These are phyloP conservation scores for Drosophila cracens DNA, from an alignment of 2,888 invertebrate genomes.

Conservation along the genomic window DNA sequence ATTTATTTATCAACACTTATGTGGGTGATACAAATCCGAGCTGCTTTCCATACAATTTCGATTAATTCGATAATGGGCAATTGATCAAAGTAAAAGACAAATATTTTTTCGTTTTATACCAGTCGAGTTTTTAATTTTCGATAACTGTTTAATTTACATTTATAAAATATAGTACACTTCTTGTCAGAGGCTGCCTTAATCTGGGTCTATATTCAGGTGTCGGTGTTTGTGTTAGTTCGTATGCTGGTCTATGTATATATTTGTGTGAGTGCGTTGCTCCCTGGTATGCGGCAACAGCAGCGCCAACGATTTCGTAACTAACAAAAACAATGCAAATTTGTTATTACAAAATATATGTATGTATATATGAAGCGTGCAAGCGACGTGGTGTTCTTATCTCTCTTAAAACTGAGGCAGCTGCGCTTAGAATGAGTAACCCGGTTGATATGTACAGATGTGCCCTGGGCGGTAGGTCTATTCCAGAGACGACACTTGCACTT, in stretches of 20 bases:
- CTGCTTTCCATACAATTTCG: background rate
- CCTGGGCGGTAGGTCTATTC: constrained; percentile 38
- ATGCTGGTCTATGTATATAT: background rate
- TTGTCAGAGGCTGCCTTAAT: constrained; percentile 32
- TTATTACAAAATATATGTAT: constrained; percentile 41
- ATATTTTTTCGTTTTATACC: constrained; percentile 25
- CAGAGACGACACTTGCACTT: constrained; percentile 26
- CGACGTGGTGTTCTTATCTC: background rate
- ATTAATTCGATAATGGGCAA: background rate
- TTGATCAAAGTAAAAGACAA: constrained; percentile 5
- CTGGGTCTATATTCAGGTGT: constrained; percentile 8
- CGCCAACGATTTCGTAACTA: constrained; percentile 50
- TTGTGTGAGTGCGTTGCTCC: constrained; percentile 20
- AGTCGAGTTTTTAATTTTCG: constrained; percentile 45
- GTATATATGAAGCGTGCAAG: constrained; percentile 10
- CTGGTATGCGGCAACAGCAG: constrained; percentile 12
- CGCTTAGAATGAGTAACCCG: constrained; percentile 12
- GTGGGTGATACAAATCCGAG: background rate
- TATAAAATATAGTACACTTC: constrained; percentile 65
- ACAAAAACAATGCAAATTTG: constrained; percentile 42
- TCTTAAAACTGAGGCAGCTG: constrained; percentile 15
- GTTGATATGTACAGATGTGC: constrained; percentile 22
- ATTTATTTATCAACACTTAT: constrained; percentile 1
- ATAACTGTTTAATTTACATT: constrained; percentile 59
- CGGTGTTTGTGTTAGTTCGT: constrained; percentile 7